Conservation (phyloP, 2,888 invertebrate genomes). For the Drosophila parthenogenetica region DNA sequence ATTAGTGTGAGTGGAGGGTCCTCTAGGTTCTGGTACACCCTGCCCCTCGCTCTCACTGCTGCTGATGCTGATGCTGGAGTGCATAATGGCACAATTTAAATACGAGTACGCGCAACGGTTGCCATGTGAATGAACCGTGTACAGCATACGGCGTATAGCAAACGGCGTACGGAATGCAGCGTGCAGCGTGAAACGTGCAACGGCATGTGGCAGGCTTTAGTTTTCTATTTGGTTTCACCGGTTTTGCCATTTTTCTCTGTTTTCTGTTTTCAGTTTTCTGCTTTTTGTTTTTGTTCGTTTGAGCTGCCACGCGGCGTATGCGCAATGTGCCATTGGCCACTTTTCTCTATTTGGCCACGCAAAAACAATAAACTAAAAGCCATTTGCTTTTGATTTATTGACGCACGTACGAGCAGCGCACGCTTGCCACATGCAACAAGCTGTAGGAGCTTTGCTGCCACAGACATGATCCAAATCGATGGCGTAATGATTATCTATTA, state of each 20-base stretch:
- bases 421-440: slow-evolving; percentile 50
- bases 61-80: slow-evolving; percentile 44
- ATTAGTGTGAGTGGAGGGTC: slow-evolving; percentile 69
- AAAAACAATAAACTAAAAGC: slow-evolving; percentile 78
- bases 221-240: not conserved
- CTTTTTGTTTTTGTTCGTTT: not conserved
- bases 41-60: not conserved
- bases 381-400: slow-evolving; percentile 78
- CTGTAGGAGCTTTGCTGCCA: slow-evolving; percentile 23
- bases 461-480: slow-evolving; percentile 77
- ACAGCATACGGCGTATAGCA: slow-evolving; percentile 15
- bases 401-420: slow-evolving; percentile 60
- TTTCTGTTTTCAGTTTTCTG: no score
- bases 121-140: slow-evolving; percentile 74
- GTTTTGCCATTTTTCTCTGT: no score
- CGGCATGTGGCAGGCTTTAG: slow-evolving; percentile 23
- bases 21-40: not conserved
- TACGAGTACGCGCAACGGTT: slow-evolving; percentile 64
- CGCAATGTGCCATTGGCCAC: slow-evolving; percentile 52
- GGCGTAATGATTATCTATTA: slow-evolving; percentile 82
- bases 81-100: slow-evolving; percentile 81
- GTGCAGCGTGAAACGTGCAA: slow-evolving; percentile 11
- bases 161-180: slow-evolving; percentile 16
- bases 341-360: slow-evolving; percentile 24
- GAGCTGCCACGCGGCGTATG: slow-evolving; percentile 48